Evolutionary conservation across 2,888 invertebrate species (phyloP), one percentile per base, ranked within the genome.

Genomic region (Schizotus pectinicornis): DNA sequence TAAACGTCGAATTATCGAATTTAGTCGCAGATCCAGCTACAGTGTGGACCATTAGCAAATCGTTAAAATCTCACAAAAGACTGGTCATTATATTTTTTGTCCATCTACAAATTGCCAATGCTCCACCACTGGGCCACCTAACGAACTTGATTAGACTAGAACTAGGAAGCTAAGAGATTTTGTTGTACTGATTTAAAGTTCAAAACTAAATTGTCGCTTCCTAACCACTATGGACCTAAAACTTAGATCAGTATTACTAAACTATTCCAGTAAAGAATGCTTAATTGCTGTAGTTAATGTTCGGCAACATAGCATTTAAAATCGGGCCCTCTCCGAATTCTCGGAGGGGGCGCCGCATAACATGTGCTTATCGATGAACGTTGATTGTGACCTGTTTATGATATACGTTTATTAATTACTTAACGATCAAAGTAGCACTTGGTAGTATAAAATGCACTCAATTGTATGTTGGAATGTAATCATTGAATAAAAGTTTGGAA

Each of bases 71-170:
- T 41, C 32, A n/a, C n/a, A 39, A 48, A 62, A 63, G 63, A 63
- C 63, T 63, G 60, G 52, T 39, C 54, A 39, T 51, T 51, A 56
- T 59, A 59, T 62, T 57, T 58, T 61, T 53, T 59, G 52, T 43
- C 59, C 60, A 62, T 59, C 58, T 61, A 58, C 51, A 56, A 48
- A 30, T 56, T 56, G 56, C 56, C 56, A 56, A 56, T 56, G 49
- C 37, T 56, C 49, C 55, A 2, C 33, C n/a, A 9, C 13, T 11
- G 47, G 54, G n/a, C n/a, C n/a, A 37, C 5, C 11, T 32, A 54
- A 47, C 46, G 47, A 54, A 41, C 41, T 54, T 47, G 54, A 38
- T 37, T 47, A 22, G 22, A 22, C 5, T 22, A 22, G 22, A 22
- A 22, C 5, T 22, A 22, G 22, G 5, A 3, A 22, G 22, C 22